Evolutionary conservation across 2,888 invertebrate genomes (phyloP).

Genomic region (Himalopsyche tibetana): DNA sequence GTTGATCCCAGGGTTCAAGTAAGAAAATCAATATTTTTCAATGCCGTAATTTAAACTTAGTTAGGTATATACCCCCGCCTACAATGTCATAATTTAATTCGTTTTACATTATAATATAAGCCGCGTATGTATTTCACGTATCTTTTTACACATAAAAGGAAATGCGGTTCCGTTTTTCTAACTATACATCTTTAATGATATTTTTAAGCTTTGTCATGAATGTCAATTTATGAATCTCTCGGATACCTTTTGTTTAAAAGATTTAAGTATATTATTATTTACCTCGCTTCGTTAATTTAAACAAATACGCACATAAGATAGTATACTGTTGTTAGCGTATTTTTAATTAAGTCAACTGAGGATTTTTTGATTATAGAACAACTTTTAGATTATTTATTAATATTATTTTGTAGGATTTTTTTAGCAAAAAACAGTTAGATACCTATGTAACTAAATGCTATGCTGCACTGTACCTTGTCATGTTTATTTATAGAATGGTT

Average conservation of each 20-base stretch:
- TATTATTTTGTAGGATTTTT: no score
- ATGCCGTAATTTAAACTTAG: slow-evolving; percentile 55
- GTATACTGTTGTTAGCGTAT: no score
- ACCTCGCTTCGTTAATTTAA: no score
- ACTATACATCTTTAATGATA: not conserved
- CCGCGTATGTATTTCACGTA: not conserved
- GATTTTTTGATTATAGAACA: no score
- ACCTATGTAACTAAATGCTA: not conserved
- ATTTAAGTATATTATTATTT: no score
- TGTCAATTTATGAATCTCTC: not conserved
- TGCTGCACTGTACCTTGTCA: not conserved
- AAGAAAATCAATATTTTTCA: slow-evolving; percentile 73
- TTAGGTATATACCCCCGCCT: slow-evolving; percentile 50
- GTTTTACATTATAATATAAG: slow-evolving; percentile 2
- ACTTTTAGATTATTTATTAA: no score
- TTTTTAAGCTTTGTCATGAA: not conserved
- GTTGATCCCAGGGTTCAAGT: slow-evolving; percentile 90
- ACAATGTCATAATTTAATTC: slow-evolving; percentile 31
- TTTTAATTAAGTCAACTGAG: no score
- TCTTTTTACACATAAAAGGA: not conserved
- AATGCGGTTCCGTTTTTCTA: slow-evolving; percentile 20
- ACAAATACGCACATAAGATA: no score
- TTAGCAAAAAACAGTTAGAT: not conserved
- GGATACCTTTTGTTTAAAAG: no score
- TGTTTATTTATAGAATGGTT: not conserved